Percentiles rank a stretch among this genome's conserved stretches.
phyloP scores from a whole-genome alignment of 1,140 invertebrate genomes.

The Cydia splendana region DNA sequence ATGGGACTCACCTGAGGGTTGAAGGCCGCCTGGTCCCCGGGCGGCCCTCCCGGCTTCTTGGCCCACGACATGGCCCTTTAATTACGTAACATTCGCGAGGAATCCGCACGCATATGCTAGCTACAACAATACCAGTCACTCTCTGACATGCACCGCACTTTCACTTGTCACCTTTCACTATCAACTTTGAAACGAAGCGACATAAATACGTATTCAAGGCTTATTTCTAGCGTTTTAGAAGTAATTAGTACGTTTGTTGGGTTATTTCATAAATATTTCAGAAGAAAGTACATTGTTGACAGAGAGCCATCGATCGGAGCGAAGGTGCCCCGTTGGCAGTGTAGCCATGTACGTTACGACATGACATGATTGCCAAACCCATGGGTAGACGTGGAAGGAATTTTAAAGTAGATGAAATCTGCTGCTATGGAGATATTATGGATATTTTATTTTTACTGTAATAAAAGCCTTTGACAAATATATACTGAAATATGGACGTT shows the following conservation, averaged over 20 bases:
- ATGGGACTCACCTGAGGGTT: constrained; percentile 55
- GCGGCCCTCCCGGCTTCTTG: constrained; percentile 67
- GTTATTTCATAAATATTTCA: constrained; percentile 58
- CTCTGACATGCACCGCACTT: constrained; percentile 65
- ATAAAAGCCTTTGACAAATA: background rate
- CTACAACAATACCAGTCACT: constrained; percentile 72
- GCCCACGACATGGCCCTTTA: constrained; percentile 76
- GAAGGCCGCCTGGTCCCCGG: constrained; percentile 56
- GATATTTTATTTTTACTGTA: background rate
- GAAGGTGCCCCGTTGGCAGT: constrained; percentile 79
- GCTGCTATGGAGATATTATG: background rate
- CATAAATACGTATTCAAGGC: constrained; percentile 23
- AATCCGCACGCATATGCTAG: constrained; percentile 68
- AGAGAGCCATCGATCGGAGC: constrained; percentile 78
- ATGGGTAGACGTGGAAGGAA: constrained; percentile 1
- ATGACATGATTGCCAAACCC: constrained; percentile 26
- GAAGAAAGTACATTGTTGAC: constrained; percentile 64
- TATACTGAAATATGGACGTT: background rate
- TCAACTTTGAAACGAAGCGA: background rate
- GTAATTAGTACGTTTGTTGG: constrained; percentile 40
- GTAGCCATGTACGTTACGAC: constrained; percentile 53
- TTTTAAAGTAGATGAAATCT: background rate
- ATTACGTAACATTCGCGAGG: constrained; percentile 75
- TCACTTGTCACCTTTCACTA: constrained; percentile 54
- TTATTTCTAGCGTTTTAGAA: constrained; percentile 10